Evolutionary conservation across 2,797 vertebrate genomes (phyloP).

Genomic region (Cyprinodon diabolis): DNA sequence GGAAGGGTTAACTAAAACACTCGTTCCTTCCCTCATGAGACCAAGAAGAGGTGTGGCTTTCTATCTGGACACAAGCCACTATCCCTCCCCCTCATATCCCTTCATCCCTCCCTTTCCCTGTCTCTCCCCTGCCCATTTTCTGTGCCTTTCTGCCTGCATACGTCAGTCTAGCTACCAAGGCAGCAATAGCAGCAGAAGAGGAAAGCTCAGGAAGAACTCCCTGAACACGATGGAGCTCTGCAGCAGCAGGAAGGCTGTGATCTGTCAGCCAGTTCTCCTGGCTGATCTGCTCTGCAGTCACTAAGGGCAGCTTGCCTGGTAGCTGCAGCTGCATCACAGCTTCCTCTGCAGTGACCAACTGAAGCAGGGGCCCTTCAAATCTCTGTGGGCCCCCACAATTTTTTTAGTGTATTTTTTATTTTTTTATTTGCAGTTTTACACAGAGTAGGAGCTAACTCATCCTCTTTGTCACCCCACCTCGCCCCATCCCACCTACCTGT

Average conservation of each 20-base stretch:
- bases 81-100: conserved; percentile 67
- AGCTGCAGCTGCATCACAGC: conserved; percentile 62
- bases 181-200: conserved; percentile 53
- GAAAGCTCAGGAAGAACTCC: conserved; percentile 59
- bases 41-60: conserved; percentile 77
- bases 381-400: conserved; percentile 44
- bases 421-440: conserved; percentile 45
- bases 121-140: conserved; percentile 40
- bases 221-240: conserved; percentile 69
- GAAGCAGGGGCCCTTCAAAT: conserved; percentile 64
- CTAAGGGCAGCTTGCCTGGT: conserved; percentile 47
- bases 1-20: conserved; percentile 76
- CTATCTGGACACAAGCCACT: conserved; percentile 76
- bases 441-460: conserved; percentile 70
- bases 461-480: conserved; percentile 37
- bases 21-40: conserved; percentile 65
- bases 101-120: conserved; percentile 60
- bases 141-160: conserved; percentile 65
- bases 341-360: conserved; percentile 65
- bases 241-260: conserved; percentile 61
- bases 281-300: conserved; percentile 53
- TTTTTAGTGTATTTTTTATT: background rate
- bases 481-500: conserved; percentile 18
- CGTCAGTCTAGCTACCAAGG: conserved; percentile 67
- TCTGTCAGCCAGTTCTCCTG: conserved; percentile 40